These are phyloP conservation scores for Microctenopoma lineatum DNA, from an alignment of 2,797 vertebrate genomes.

Conservation along the genomic window DNA sequence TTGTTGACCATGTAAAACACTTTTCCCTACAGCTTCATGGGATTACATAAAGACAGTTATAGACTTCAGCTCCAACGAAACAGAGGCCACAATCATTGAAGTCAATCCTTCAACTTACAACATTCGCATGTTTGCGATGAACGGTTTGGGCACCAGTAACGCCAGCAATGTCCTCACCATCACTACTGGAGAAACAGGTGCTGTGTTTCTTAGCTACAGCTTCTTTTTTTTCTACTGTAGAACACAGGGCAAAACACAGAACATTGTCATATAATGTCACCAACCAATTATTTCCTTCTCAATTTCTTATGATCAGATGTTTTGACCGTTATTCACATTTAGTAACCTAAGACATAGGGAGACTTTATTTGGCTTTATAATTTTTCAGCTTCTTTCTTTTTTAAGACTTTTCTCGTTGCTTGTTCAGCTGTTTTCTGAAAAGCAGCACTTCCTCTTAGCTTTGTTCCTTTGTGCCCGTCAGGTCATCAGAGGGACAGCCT, in stretches of 20 bases:
- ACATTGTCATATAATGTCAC: not conserved
- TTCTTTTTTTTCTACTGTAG: not conserved
- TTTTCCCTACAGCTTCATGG: constrained; percentile 64
- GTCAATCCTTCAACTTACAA: constrained; percentile 71
- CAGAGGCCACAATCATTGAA: constrained; percentile 72
- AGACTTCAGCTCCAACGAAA: constrained; percentile 62
- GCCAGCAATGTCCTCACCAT: constrained; percentile 75
- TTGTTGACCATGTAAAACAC: not conserved
- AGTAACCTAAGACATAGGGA: not conserved
- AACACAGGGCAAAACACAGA: not conserved
- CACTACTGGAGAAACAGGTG: constrained; percentile 69
- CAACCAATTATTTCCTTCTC: not conserved
- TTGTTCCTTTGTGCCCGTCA: constrained; percentile 31
- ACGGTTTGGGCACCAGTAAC: constrained; percentile 56
- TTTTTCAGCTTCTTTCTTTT: not conserved
- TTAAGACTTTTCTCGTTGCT: not conserved
- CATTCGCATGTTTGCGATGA: constrained; percentile 77
- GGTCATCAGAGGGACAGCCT: constrained; percentile 34
- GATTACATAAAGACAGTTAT: constrained; percentile 58
- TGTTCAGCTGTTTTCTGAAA: not conserved
- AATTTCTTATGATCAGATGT: not conserved
- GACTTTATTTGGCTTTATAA: not conserved
- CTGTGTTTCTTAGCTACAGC: not conserved
- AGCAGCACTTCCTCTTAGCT: constrained; percentile 29
- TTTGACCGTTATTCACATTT: constrained; percentile 5